Evolutionary conservation across 2,113 vertebrate genomes (phyloP).

Genomic region (Scophthalmus maximus): DNA sequence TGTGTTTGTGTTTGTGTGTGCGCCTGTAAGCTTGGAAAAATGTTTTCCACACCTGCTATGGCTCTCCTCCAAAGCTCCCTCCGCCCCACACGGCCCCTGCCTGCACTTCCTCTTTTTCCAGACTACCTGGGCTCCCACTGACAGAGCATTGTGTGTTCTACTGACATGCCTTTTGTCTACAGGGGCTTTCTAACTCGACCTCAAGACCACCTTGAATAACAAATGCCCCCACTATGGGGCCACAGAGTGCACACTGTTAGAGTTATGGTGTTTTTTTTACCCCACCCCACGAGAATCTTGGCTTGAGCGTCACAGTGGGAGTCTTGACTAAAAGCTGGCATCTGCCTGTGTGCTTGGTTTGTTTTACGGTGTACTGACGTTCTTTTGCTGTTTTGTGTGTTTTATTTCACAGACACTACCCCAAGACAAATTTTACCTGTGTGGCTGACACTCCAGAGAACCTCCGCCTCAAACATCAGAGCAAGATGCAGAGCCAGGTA

Average conservation of each 20-base stretch:
- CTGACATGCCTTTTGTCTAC: constrained; percentile 74
- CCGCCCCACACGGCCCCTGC: constrained; percentile 12
- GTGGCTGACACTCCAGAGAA: constrained; percentile 98
- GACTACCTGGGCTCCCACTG: constrained; percentile 56
- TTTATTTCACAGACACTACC: constrained; percentile 93
- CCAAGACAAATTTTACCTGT: constrained; percentile 94
- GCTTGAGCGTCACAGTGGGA: constrained; percentile 32
- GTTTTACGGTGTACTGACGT: constrained; percentile 33
- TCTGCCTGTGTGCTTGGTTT: constrained; percentile 28
- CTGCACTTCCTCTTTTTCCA: constrained; percentile 59
- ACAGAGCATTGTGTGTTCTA: constrained; percentile 64
- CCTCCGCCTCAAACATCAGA: constrained; percentile 96
- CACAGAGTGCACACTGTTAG: constrained; percentile 60
- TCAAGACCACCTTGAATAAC: constrained; percentile 70
- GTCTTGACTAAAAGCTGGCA: constrained; percentile 33
- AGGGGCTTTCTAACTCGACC: constrained; percentile 69
- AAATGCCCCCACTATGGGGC: constrained; percentile 54
- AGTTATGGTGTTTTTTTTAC: constrained; percentile 45
- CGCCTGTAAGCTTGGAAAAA: background rate
- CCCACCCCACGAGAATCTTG: too few species aligned
- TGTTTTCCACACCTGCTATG: constrained; percentile 64
- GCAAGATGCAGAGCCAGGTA: constrained; percentile 97
- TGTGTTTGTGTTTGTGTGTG: background rate
- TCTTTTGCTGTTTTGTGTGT: constrained; percentile 42
- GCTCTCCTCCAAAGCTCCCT: constrained; percentile 42